Evolutionary conservation across 2,113 vertebrate genomes (phyloP).

Genomic region (Haliaeetus leucogaster): DNA sequence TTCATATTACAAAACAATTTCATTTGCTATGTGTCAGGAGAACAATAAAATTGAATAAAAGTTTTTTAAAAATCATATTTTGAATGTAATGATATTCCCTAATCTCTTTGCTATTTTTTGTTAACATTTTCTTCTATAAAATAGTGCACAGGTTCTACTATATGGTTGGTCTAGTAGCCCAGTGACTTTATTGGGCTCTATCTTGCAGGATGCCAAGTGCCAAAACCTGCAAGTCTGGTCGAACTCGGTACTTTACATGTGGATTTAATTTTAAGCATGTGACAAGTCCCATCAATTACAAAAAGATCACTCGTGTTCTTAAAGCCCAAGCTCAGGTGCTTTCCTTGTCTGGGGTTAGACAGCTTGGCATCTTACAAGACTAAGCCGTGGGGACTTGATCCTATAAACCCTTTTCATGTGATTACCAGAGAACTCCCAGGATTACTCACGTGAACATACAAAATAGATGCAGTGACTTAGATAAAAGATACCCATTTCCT

Average conservation of each 20-base stretch:
- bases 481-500: neutral
- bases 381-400: slow-evolving; percentile 31
- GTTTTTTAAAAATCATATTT: neutral
- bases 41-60: neutral
- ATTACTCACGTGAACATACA: neutral
- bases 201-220: neutral
- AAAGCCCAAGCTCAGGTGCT: slow-evolving; percentile 9
- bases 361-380: slow-evolving; percentile 33
- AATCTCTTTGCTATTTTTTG: neutral
- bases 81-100: neutral
- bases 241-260: neutral
- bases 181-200: neutral
- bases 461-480: neutral
- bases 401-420: slow-evolving; percentile 25
- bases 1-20: slow-evolving; percentile 40
- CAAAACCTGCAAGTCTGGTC: slow-evolving; percentile 2
- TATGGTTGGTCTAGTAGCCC: neutral
- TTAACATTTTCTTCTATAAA: neutral
- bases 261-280: slow-evolving; percentile 17
- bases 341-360: neutral
- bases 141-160: neutral
- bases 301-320: neutral
- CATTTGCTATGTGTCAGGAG: neutral
- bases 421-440: slow-evolving; percentile 9
- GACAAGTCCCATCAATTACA: slow-evolving; percentile 28